A percentile compares a stretch with the other conserved stretches of the same genome.
Conservation (phyloP, 2,888 invertebrate species). For the Patella depressa region DNA sequence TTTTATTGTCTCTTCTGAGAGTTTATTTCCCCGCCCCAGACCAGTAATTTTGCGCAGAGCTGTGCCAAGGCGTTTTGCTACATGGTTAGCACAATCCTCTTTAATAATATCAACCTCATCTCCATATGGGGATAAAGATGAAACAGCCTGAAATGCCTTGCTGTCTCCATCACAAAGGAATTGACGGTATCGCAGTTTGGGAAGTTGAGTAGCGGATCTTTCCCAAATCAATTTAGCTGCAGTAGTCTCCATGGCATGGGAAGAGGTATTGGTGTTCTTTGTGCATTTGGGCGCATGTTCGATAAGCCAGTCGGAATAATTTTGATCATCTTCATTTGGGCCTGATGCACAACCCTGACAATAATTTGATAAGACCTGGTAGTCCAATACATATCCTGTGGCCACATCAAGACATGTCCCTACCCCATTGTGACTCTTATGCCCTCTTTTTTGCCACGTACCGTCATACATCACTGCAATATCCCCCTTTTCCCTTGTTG, state of each 20-base stretch:
- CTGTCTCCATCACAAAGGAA: neutral
- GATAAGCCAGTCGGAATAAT: neutral
- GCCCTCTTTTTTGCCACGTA: neutral
- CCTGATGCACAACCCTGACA: neutral
- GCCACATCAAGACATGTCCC: neutral
- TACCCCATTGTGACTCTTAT: neutral
- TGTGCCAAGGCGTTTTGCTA: neutral
- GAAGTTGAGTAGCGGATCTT: neutral
- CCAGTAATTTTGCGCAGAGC: neutral
- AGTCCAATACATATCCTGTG: neutral
- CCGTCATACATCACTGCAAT: neutral
- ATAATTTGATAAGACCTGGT: neutral
- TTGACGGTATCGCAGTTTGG: neutral
- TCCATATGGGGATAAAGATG: neutral
- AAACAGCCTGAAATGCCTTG: neutral
- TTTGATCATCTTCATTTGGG: neutral
- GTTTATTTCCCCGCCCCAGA: neutral
- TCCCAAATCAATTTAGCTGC: neutral
- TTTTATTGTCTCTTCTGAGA: neutral
- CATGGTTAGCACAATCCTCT: conserved; percentile 3
- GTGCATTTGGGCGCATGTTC: neutral
- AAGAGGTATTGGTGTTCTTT: neutral
- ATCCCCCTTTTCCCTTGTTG: neutral
- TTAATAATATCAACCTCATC: neutral
- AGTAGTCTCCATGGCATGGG: neutral